Conservation (phyloP, 2,797 vertebrate genomes). For the Poecilia velifera region DNA sequence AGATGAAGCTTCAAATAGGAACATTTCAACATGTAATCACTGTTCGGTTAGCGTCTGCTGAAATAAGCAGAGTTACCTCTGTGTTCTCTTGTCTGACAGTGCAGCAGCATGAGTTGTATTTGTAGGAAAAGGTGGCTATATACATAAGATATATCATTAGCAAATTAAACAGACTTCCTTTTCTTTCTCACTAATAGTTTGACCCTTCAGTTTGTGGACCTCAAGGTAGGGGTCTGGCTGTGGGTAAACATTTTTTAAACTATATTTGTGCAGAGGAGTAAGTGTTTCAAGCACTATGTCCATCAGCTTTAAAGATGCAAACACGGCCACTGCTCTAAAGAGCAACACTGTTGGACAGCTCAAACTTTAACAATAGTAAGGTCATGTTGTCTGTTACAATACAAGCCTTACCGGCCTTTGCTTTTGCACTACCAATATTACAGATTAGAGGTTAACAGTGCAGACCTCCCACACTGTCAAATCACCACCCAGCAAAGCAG, state of each 20-base stretch:
- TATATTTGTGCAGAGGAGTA: conserved; percentile 13
- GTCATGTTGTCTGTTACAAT: not conserved
- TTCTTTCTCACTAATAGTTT: conserved; percentile 55
- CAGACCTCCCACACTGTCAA: conserved; percentile 33
- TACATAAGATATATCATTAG: conserved; percentile 14
- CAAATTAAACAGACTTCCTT: conserved; percentile 58
- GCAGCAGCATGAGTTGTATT: conserved; percentile 53
- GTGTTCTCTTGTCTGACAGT: conserved; percentile 57
- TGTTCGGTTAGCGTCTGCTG: not conserved
- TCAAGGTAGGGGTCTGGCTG: conserved; percentile 56
- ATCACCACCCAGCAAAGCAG: conserved; percentile 42
- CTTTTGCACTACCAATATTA: conserved; percentile 29
- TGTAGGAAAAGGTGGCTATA: conserved; percentile 21
- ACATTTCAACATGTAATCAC: not conserved
- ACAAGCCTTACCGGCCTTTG: conserved; percentile 11
- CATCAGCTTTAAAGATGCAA: too few relatives aligned
- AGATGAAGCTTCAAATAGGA: not conserved
- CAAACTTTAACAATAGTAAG: conserved; percentile 9
- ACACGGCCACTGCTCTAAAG: conserved; percentile 2
- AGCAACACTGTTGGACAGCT: not conserved
- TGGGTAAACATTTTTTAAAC: conserved; percentile 2
- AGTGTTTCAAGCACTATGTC: conserved; percentile 7
- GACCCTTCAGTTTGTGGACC: conserved; percentile 60
- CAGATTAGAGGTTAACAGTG: conserved; percentile 36
- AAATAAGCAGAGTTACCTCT: not conserved